A percentile compares a stretch with the other conserved stretches of the same genome.
Conservation (phyloP, 2,888 invertebrate genomes). For the Invenusta paracnida region DNA sequence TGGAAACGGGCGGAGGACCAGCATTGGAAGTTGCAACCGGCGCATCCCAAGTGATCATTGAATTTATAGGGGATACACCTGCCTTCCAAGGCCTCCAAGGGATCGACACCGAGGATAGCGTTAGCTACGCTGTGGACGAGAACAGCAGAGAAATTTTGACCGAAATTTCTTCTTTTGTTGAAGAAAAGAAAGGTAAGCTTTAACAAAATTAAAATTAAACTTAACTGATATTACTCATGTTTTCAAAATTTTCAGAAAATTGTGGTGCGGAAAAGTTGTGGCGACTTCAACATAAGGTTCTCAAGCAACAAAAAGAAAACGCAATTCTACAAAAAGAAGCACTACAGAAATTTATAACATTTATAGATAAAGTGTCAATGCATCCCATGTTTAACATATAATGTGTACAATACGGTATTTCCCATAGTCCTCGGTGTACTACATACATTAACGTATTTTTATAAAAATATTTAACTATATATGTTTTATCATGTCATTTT, state of each 20-base stretch:
- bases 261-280: neutral
- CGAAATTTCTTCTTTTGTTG: neutral
- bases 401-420: too few relatives aligned
- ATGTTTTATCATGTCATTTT: neutral
- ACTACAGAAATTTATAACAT: neutral
- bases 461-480: neutral
- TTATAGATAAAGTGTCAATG: neutral
- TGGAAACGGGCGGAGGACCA: neutral
- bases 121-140: neutral
- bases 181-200: neutral
- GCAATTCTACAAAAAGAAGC: neutral
- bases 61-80: neutral
- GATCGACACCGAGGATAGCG: neutral
- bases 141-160: neutral
- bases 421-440: too few relatives aligned
- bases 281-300: neutral
- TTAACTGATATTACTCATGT: neutral
- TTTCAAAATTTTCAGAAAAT: neutral
- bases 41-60: neutral
- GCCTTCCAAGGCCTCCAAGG: neutral
- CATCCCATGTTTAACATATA: neutral
- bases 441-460: neutral
- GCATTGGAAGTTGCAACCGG: neutral
- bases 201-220: neutral
- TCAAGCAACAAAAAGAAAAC: neutral